Evolutionary conservation across 2,888 invertebrate genomes (phyloP).

Genomic region (Cheilosia pagana): DNA sequence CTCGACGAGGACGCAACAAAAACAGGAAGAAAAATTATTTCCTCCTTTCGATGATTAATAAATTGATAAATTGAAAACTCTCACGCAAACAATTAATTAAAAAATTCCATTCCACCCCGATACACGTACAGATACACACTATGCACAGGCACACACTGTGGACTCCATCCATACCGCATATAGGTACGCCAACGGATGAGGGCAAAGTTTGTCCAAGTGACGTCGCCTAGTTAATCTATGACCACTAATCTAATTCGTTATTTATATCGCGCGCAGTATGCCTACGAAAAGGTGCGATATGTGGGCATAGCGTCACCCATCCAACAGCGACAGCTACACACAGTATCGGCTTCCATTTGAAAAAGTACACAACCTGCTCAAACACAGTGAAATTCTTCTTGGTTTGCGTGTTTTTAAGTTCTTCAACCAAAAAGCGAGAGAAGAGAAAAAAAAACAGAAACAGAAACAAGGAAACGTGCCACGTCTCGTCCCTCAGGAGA

Average conservation of each 20-base stretch:
- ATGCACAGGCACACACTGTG: neutral
- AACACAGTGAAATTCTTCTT: slow-evolving; percentile 43
- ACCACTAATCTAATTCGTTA: slow-evolving; percentile 68
- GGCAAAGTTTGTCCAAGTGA: slow-evolving; percentile 62
- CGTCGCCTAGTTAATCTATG: slow-evolving; percentile 71
- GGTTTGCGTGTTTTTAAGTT: slow-evolving; percentile 69
- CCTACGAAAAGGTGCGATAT: slow-evolving; percentile 66
- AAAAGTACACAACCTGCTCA: neutral
- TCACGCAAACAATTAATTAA: slow-evolving; percentile 75
- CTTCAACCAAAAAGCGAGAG: slow-evolving; percentile 31
- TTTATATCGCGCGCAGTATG: slow-evolving; percentile 53
- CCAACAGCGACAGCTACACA: slow-evolving; percentile 40
- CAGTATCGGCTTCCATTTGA: slow-evolving; percentile 16
- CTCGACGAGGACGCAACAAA: slow-evolving; percentile 1
- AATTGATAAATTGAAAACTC: slow-evolving; percentile 73
- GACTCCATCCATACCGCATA: neutral
- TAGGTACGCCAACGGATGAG: neutral
- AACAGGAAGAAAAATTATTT: slow-evolving; percentile 62
- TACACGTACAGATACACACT: slow-evolving; percentile 45
- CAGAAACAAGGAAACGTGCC: slow-evolving; percentile 14
- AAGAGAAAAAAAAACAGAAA: no score
- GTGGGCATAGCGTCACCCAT: slow-evolving; percentile 66
- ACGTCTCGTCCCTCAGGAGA: slow-evolving; percentile 25
- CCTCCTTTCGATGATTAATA: slow-evolving; percentile 67
- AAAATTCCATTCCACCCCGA: slow-evolving; percentile 62